Evolutionary conservation across 2,113 vertebrate genomes (phyloP).

Genomic region (Bos indicus): DNA sequence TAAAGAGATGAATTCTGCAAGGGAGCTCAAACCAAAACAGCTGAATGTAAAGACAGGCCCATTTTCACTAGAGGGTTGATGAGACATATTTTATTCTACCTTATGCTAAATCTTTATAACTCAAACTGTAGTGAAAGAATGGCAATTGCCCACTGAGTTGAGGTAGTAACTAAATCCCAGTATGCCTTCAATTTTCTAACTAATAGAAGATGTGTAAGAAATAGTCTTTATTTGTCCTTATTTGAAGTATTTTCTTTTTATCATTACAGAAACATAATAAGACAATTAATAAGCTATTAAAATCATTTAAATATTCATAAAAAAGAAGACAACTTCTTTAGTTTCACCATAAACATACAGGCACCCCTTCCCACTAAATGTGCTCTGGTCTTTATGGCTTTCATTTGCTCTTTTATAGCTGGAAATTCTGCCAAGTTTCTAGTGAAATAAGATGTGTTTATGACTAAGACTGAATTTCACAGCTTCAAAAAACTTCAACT

Average conservation of each 20-base stretch:
- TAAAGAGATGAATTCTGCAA: background rate
- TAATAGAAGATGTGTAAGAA: background rate
- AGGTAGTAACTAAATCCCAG: background rate
- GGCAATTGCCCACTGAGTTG: background rate
- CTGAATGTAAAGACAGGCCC: background rate
- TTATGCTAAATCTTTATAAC: background rate
- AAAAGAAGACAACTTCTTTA: background rate
- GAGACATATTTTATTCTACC: background rate
- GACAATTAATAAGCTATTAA: background rate
- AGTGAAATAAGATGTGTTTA: slow-evolving; percentile 38
- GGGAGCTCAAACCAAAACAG: background rate
- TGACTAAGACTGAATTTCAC: slow-evolving; percentile 28
- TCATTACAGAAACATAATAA: background rate
- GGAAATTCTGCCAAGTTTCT: slow-evolving; percentile 19
- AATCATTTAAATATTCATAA: slow-evolving; percentile 23
- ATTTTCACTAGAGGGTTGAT: background rate
- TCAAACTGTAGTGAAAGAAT: background rate
- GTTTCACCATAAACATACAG: background rate
- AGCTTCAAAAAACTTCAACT: slow-evolving; percentile 29
- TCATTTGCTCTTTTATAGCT: slow-evolving; percentile 10
- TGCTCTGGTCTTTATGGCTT: background rate
- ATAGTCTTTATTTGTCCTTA: background rate
- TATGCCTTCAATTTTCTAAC: background rate
- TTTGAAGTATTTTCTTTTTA: background rate
- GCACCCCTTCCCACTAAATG: background rate